phyloP scores from a whole-genome alignment of 1,140 invertebrate species.

The silkworm (Bombyx mori) region ASM3026992v2 NC_085114.1:9208001-9208500 shows the following conservation, averaged over 20 bases:
- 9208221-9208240: not conserved
- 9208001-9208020: too few species aligned
- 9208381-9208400: conserved; percentile 77
- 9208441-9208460: conserved; percentile 32
- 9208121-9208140: too few species aligned
- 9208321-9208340: conserved; percentile 86
- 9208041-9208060: too few species aligned
- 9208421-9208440: conserved; percentile 55
- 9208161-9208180: too few species aligned
- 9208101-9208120: too few species aligned
- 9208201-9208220: not conserved
- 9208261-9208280: conserved; percentile 75
- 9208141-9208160: too few species aligned
- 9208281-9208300: conserved; percentile 90
- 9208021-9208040: too few species aligned
- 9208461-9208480: too few species aligned
- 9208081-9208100: too few species aligned
- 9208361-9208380: conserved; percentile 84
- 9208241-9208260: too few species aligned
- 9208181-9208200: not conserved
- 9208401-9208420: conserved; percentile 68
- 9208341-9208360: conserved; percentile 83
- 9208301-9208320: conserved; percentile 86
- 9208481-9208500: too few species aligned
- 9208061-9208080: too few species aligned